Percentiles rank a stretch among this genome's conserved stretches.
phyloP scores from a whole-genome alignment of 1,140 invertebrate genomes.

The Anagrus nilaparvatae region DNA sequence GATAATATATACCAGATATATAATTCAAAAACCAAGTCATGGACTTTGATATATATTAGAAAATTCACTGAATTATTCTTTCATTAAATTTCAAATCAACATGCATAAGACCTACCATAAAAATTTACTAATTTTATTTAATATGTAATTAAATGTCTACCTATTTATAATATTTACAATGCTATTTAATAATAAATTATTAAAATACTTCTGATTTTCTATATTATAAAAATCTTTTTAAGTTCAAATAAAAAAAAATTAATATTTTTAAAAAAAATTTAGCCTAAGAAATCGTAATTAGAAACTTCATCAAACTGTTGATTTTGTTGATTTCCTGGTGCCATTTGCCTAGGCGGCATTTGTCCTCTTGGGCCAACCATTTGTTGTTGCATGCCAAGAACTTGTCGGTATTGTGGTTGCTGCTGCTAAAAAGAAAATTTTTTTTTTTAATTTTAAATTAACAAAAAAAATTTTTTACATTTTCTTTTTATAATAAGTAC shows the following conservation, averaged over 20 bases:
- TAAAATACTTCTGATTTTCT: too few species aligned
- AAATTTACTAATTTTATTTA: too few species aligned
- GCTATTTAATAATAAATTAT: too few species aligned
- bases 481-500: slow-evolving; percentile 29
- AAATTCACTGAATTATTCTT: too few species aligned
- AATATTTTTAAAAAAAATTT: slow-evolving; percentile 2
- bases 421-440: slow-evolving; percentile 26
- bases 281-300: slow-evolving; percentile 41
- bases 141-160: too few species aligned
- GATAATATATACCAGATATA: too few species aligned
- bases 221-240: slow-evolving; percentile 7
- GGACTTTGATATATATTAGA: too few species aligned
- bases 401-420: slow-evolving; percentile 41
- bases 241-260: slow-evolving; percentile 8
- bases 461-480: slow-evolving; percentile 4
- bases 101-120: too few species aligned
- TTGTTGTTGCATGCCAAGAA: slow-evolving; percentile 40
- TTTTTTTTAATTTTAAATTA: slow-evolving; percentile 2
- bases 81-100: too few species aligned
- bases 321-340: slow-evolving; percentile 35
- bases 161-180: too few species aligned
- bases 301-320: slow-evolving; percentile 44
- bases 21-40: too few species aligned
- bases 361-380: slow-evolving; percentile 37
- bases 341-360: slow-evolving; percentile 35